Base-by-base conservation (phyloP, 1,140 invertebrate genomes). In the Aleiodes sp. region DNA sequence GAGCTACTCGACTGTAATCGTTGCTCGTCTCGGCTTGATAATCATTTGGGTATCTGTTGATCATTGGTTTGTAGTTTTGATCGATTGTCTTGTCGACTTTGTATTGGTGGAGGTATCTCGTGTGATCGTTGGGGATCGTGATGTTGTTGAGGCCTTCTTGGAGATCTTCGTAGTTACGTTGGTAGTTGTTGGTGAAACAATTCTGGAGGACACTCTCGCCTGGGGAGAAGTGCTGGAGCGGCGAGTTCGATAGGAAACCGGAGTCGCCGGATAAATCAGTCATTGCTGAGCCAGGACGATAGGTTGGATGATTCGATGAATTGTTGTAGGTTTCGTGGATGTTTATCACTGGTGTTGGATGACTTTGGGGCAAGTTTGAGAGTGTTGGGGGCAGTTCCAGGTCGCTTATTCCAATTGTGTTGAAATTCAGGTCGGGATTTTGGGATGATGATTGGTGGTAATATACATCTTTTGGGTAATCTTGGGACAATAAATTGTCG, bases 231-330 rank as follows among this genome's bases (percentile, higher is more conserved):
- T 84, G 81, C 46, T 85, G 84, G 4, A 84, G 62, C 2, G 83
- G 77, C 4, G 85, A 84, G 60, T 83, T 85, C 1, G 85, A 82
- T 24, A 83, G 66, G 71, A 86, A 86, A 12, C 80, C 80, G 12
- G 83, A 84, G 71, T 87, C 84, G 1, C 66, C 75, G 70, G 76
- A 82, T 16, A 83, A 76, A 68, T 87, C 82, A 62, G 81, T 86
- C 79, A 86, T 82, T 41, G 81, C 76, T 12, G 84, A 83, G 4
- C 76, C 76, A 16, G 84, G 79, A 52, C 80, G 75, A 39, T 65
- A 70, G 26, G 75, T 68, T 76, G 75, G 69, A 24, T 57, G 68
- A 28, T 57, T 69, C 56, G 74, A 75, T 39, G 71, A 56, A 0
- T 39, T 8, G 19, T 73, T 78, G 35, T 81, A 83, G 24, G 80